phyloP scores from a whole-genome alignment of 2,797 vertebrate species.

The Pseudomugil tenellus region DNA sequence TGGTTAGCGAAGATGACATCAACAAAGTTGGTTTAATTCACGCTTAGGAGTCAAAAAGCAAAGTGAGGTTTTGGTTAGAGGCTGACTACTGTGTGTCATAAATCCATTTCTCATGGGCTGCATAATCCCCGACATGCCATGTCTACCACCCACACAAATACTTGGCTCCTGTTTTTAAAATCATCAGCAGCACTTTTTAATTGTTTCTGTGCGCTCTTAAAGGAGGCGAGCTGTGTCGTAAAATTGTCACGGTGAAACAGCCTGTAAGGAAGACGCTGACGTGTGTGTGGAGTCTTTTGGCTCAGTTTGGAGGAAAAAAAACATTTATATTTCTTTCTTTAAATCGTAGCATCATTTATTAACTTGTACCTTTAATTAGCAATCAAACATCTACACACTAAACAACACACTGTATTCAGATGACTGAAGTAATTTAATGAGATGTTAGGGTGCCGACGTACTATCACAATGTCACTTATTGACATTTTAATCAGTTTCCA shows the following conservation, averaged over 20 bases:
- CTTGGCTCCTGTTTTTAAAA: slow-evolving; percentile 67
- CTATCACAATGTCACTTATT: too few relatives aligned
- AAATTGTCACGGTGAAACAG: background rate
- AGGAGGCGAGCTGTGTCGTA: slow-evolving; percentile 25
- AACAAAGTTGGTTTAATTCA: slow-evolving; percentile 48
- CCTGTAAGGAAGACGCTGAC: background rate
- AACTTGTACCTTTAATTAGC: background rate
- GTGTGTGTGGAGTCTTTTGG: background rate
- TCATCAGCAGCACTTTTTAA: slow-evolving; percentile 49
- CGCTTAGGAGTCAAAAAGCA: slow-evolving; percentile 25
- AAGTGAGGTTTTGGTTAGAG: slow-evolving; percentile 52
- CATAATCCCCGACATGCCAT: slow-evolving; percentile 59
- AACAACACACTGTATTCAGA: background rate
- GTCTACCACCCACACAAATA: slow-evolving; percentile 62
- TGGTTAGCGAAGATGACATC: slow-evolving; percentile 54
- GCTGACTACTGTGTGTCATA: slow-evolving; percentile 61
- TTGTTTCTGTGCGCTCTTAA: slow-evolving; percentile 58
- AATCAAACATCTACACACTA: background rate
- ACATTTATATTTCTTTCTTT: background rate
- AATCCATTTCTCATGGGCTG: slow-evolving; percentile 66
- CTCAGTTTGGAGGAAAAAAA: background rate
- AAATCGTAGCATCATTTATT: background rate
- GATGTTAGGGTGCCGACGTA: too few relatives aligned
- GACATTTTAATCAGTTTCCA: too few relatives aligned
- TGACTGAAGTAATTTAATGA: too few relatives aligned